phyloP scores from a whole-genome alignment of 2,888 invertebrate species.

The Drosophila sordidula region DNA sequence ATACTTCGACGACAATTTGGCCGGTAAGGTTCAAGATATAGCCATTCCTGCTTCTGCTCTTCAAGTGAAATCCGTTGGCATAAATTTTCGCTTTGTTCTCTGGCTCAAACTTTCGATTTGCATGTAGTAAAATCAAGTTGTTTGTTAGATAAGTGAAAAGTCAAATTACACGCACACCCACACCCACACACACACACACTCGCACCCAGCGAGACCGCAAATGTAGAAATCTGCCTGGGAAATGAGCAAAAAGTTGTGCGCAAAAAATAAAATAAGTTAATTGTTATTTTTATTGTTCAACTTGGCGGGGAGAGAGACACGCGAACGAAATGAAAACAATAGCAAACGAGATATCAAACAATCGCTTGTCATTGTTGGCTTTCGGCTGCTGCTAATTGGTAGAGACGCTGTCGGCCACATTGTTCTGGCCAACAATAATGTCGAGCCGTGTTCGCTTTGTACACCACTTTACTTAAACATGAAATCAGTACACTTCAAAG shows the following conservation, averaged over 20 bases:
- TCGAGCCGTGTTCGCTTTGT: background rate
- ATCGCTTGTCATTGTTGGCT: slow-evolving; percentile 41
- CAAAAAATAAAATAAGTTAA: slow-evolving; percentile 40
- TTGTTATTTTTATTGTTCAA: slow-evolving; percentile 50
- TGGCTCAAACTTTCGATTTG: slow-evolving; percentile 56
- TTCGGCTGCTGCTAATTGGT: slow-evolving; percentile 1
- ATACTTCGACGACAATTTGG: too few species aligned
- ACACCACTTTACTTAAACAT: slow-evolving; percentile 12
- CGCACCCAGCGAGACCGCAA: slow-evolving; percentile 7
- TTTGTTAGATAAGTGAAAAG: slow-evolving; percentile 55
- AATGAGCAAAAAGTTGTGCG: slow-evolving; percentile 17
- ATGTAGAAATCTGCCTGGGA: slow-evolving; percentile 36
- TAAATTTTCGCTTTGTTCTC: slow-evolving; percentile 50
- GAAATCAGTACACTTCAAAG: slow-evolving; percentile 10
- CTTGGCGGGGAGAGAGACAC: slow-evolving; percentile 20
- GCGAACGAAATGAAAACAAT: slow-evolving; percentile 28
- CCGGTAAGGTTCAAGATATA: too few species aligned
- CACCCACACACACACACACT: slow-evolving; percentile 1
- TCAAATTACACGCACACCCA: slow-evolving; percentile 11
- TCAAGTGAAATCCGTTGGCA: slow-evolving; percentile 37
- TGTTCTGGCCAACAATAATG: slow-evolving; percentile 6
- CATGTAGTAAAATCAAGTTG: slow-evolving; percentile 43
- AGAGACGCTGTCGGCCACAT: slow-evolving; percentile 4
- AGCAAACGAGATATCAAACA: slow-evolving; percentile 27
- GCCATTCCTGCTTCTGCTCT: background rate